A percentile compares a stretch with the other conserved stretches of the same genome.
phyloP scores from a whole-genome alignment of 2,113 vertebrate genomes.

The Hippocampus zosterae region DNA sequence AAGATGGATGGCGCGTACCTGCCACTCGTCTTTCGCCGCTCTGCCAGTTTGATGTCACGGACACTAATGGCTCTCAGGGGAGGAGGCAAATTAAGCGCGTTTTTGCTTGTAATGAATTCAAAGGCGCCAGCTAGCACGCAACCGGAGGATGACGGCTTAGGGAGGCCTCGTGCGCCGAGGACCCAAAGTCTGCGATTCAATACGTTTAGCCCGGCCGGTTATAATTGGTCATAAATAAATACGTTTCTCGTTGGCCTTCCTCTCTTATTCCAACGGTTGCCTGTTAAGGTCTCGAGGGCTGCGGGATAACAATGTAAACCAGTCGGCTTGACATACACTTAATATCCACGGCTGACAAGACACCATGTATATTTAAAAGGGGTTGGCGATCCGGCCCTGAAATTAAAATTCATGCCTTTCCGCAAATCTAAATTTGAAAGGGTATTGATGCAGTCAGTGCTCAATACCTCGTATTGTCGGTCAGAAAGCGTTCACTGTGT shows the following conservation, averaged over 20 bases:
- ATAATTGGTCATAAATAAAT: constrained; percentile 38
- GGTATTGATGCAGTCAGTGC: constrained; percentile 35
- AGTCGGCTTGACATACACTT: constrained; percentile 21
- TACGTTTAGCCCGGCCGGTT: constrained; percentile 11
- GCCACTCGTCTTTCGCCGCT: constrained; percentile 76
- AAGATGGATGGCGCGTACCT: constrained; percentile 65
- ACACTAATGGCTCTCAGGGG: constrained; percentile 87
- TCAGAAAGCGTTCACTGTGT: constrained; percentile 47
- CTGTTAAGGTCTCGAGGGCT: constrained; percentile 2
- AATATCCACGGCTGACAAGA: constrained; percentile 49
- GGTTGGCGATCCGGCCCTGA: constrained; percentile 33
- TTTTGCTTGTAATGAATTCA: constrained; percentile 89
- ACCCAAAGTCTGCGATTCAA: neutral
- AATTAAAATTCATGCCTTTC: constrained; percentile 52
- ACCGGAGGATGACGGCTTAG: constrained; percentile 27
- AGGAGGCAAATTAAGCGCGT: constrained; percentile 85
- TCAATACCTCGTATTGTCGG: constrained; percentile 46
- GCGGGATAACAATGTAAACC: constrained; percentile 38
- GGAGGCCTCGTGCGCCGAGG: constrained; percentile 9
- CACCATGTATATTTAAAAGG: constrained; percentile 59
- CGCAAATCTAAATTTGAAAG: constrained; percentile 52
- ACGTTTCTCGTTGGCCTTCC: constrained; percentile 18
- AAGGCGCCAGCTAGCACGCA: constrained; percentile 73
- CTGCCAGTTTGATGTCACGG: constrained; percentile 82
- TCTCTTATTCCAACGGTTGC: constrained; percentile 19